Evolutionary conservation across 2,888 invertebrate genomes (phyloP), one percentile per base, ranked within the genome.

Genomic region (Adelphocoris suturalis): DNA sequence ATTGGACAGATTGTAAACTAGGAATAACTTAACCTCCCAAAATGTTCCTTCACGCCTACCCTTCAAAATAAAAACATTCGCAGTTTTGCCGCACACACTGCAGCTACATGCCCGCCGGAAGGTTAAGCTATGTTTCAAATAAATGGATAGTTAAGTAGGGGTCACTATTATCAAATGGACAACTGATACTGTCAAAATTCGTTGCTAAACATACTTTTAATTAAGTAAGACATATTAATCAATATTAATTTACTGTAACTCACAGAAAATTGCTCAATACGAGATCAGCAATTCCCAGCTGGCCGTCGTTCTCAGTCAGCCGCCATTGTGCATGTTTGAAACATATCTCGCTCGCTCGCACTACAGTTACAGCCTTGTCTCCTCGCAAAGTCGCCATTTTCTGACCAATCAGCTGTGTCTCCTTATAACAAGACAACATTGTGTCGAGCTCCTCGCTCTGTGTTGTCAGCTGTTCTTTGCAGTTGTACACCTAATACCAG

Each of bases 321-420:
- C 99, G 94, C 99, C 99, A 99, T 93, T 98, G 97, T 5, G 99
- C 99, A 92, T 98, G 97, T 94, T 99, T 99, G 94, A 99, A 99
- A 94, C 98, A 99, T 92, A 99, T 99, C 94, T 99, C 98, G 92
- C 97, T 97, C 0, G 97, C 96, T 55, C 98, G 95, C 46, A 98
- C 97, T 28, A 94, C 93, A 87, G 97, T 96, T 46, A 97, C 95
- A 3, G 96, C 96, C 92, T 96, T 96, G 93, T 97, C 95, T 57
- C 95, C 95, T 16, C 95, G 93, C 84, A 96, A 95, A n/a, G 96
- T 95, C 0, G 95, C 95, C 90, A 95, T 93, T 92, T 95, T 95
- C 91, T 93, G 93, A 13, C 94, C 94, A 4, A 94, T 94, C 0
- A 97, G 94, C 84, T 96, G 96, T 0, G 95, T 95, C 93, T 97